Evolutionary conservation across 2,888 invertebrate species (phyloP).

Genomic region (Cataglyphis cursor): DNA sequence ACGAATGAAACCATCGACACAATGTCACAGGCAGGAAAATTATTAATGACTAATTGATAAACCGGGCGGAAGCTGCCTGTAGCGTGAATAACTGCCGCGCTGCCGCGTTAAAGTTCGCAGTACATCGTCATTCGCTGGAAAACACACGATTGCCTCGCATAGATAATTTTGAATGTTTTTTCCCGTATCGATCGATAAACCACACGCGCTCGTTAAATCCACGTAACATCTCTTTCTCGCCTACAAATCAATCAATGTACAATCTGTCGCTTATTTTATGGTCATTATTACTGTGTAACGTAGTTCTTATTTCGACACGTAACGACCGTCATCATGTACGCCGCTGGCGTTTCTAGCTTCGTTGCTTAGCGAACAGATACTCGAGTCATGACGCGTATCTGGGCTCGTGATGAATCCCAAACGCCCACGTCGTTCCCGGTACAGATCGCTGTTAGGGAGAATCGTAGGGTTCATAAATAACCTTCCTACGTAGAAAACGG

Average conservation of each 20-base stretch:
- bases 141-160: constrained; percentile 37
- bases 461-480: constrained; percentile 70
- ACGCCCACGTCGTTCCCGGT: constrained; percentile 71
- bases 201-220: constrained; percentile 15
- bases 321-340: constrained; percentile 4
- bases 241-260: not conserved
- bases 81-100: constrained; percentile 25
- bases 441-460: constrained; percentile 62
- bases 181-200: constrained; percentile 21
- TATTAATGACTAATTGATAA: constrained; percentile 52
- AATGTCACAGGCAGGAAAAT: constrained; percentile 30
- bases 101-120: constrained; percentile 37
- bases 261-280: not conserved
- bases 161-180: constrained; percentile 40
- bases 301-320: constrained; percentile 6
- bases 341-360: not conserved
- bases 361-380: constrained; percentile 9
- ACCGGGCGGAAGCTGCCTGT: constrained; percentile 40
- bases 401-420: constrained; percentile 60
- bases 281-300: constrained; percentile 28
- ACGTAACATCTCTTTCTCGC: constrained; percentile 1
- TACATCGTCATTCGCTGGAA: constrained; percentile 9
- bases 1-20: constrained; percentile 21
- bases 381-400: constrained; percentile 10
- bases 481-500: constrained; percentile 74